Conservation (phyloP, 1,140 invertebrate genomes). For the Muscidifurax raptorellus region DNA sequence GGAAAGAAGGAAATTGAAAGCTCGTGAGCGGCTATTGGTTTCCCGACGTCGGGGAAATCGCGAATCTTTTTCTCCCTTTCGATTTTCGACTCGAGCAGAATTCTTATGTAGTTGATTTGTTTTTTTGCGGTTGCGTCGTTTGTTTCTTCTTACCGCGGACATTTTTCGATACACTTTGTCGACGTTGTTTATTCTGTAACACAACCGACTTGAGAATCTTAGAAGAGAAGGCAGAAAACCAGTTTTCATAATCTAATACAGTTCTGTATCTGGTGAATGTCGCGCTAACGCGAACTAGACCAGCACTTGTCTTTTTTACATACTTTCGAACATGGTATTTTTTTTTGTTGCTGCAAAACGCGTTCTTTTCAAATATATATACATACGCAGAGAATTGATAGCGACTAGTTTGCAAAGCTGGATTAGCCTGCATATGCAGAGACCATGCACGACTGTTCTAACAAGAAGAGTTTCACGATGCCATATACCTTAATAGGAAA, state of each 20-base stretch:
- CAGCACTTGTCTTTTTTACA: neutral
- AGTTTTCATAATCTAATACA: constrained; percentile 36
- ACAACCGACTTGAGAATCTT: neutral
- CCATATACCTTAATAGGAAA: neutral
- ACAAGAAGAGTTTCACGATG: neutral
- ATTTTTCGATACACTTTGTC: too few species aligned
- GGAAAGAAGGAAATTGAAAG: neutral
- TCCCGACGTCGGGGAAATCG: neutral
- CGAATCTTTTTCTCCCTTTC: neutral
- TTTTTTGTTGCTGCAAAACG: neutral
- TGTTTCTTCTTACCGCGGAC: too few species aligned
- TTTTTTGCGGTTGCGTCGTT: too few species aligned
- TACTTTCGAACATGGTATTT: neutral
- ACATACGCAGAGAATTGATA: neutral
- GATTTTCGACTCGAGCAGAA: neutral
- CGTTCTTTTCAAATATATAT: neutral
- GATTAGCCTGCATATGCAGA: neutral
- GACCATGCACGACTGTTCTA: neutral
- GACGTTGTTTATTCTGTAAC: too few species aligned
- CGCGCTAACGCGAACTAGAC: constrained; percentile 21
- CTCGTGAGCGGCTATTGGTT: neutral
- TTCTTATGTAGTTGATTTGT: neutral
- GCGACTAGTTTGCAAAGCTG: neutral
- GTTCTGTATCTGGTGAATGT: constrained; percentile 18
- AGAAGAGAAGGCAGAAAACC: constrained; percentile 27